Conservation (phyloP, 2,888 invertebrate genomes). For the Itoplectis maculator region DNA sequence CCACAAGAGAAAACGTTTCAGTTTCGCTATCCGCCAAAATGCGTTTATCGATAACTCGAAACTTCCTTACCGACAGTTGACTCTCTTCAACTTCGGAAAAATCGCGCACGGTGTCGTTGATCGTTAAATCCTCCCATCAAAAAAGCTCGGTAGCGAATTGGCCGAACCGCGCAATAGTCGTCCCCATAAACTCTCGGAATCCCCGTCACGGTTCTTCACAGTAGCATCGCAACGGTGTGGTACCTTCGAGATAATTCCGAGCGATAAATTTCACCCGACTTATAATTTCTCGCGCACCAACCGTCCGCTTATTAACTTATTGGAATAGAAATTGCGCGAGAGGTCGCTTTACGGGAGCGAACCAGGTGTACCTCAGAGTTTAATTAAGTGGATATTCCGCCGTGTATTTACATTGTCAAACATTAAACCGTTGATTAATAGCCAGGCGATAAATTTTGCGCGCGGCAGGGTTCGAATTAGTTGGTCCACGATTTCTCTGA, state of each 20-base stretch:
- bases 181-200: slow-evolving; percentile 40
- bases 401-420: slow-evolving; percentile 72
- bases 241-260: slow-evolving; percentile 45
- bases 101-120: slow-evolving; percentile 41
- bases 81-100: slow-evolving; percentile 3
- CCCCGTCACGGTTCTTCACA: slow-evolving; percentile 24
- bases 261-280: slow-evolving; percentile 58
- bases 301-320: slow-evolving; percentile 67
- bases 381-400: slow-evolving; percentile 67
- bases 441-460: slow-evolving; percentile 67
- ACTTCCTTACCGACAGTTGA: slow-evolving; percentile 18
- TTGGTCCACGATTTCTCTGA: slow-evolving; percentile 25
- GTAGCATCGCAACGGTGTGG: slow-evolving; percentile 38
- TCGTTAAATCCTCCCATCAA: not conserved
- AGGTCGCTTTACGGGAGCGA: slow-evolving; percentile 44
- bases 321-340: slow-evolving; percentile 63
- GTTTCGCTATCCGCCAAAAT: not conserved
- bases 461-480: slow-evolving; percentile 45
- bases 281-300: slow-evolving; percentile 60
- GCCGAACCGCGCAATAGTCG: slow-evolving; percentile 6
- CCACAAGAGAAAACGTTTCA: not conserved
- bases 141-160: slow-evolving; percentile 19
- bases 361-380: slow-evolving; percentile 62
- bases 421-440: slow-evolving; percentile 71
- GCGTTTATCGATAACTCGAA: not conserved